Base-by-base conservation (phyloP, 1,140 invertebrate genomes). In the Diorhabda sublineata region DNA sequence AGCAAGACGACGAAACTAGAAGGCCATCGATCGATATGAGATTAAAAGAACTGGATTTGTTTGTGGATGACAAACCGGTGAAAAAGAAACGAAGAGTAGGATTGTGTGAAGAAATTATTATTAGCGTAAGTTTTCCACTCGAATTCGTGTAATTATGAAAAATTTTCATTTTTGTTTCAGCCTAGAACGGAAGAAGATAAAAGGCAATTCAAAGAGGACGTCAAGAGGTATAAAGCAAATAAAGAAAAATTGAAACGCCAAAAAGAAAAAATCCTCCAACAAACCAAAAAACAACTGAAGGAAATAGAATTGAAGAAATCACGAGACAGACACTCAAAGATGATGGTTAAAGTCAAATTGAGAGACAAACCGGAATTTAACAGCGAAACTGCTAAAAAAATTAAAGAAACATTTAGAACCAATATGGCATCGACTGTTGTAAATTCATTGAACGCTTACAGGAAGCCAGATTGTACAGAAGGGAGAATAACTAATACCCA, bases 341-440 rank as follows among this genome's bases (percentile, higher is more conserved):
- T 70, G 1, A 57, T 72, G 2, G 62, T 73, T 1, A 81, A 78
- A 69, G 68, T 69, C 0, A 75, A 76, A 63, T 74, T 78, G 44
- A 79, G 73, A 64, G 76, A 79, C 75, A 77, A 84, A 47, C 76
- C 83, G 7, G 86, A 87, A 73, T 85, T 84, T 6, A 80, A 81
- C 65, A 81, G 69, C 45, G 73, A 74, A n/a, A 60, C 74, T 67
- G 87, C 86, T 44, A 82, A 87, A 57, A 86, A 87, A 75, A 92
- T 94, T 59, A 96, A 96, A 81, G 95, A 98, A 73, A 87, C 89
- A 63, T 98, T 98, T 83, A 86, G 93, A 69, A 87, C 89, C 69
- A 91, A 90, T 78, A 97, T 98, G 89, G 95, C 94, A 5, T 87
- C 89, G 58, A 92, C 92, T 42, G 95, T 98, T 83, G 94, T 98